phyloP scores from a whole-genome alignment of 2,113 vertebrate genomes.

The Halcyon senegalensis region DNA sequence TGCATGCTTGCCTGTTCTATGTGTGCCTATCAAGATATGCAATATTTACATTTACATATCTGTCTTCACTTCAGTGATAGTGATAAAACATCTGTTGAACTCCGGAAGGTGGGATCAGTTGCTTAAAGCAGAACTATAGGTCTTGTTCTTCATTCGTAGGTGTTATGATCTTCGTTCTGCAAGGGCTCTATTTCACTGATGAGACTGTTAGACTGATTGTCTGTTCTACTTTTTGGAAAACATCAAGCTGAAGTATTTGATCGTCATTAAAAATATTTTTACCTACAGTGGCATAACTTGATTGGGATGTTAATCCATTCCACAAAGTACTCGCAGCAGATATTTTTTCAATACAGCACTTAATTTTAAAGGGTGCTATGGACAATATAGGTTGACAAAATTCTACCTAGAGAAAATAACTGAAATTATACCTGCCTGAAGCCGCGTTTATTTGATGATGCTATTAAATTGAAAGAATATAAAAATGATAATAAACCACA shows the following conservation, averaged over 20 bases:
- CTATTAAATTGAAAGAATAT: slow-evolving; percentile 59
- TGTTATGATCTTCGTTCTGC: neutral
- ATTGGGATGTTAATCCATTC: neutral
- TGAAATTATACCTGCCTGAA: neutral
- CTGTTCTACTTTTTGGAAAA: neutral
- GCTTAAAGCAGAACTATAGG: neutral
- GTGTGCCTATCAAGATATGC: neutral
- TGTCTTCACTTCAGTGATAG: neutral
- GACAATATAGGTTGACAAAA: neutral
- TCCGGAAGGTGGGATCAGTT: neutral
- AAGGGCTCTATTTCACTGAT: neutral
- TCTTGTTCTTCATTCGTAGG: neutral
- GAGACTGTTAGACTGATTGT: neutral
- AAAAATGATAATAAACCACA: slow-evolving; percentile 57
- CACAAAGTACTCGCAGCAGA: neutral
- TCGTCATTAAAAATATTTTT: neutral
- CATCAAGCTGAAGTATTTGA: neutral
- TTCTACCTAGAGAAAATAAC: neutral
- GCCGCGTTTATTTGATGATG: neutral
- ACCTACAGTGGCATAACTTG: neutral
- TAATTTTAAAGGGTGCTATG: neutral
- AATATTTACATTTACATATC: neutral
- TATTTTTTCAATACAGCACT: neutral
- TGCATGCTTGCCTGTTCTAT: neutral
- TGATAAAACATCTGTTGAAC: neutral